phyloP scores from a whole-genome alignment of 2,888 invertebrate species.

The Sturmia bella region DNA sequence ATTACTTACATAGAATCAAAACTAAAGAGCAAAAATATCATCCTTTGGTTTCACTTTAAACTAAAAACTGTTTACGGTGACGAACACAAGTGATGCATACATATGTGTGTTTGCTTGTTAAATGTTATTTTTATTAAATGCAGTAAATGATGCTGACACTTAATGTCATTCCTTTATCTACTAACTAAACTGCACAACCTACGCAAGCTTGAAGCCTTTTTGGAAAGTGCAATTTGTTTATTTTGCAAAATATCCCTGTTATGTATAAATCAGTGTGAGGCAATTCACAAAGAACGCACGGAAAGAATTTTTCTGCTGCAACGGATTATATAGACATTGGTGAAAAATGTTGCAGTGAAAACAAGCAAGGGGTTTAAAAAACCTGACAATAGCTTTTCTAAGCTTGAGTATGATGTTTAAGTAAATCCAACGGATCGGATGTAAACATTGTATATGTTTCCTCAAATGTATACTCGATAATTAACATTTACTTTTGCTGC shows the following conservation, averaged over 20 bases:
- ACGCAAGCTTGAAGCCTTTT: not conserved
- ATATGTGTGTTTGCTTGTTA: not conserved
- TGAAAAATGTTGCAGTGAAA: no score
- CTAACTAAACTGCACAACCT: constrained; percentile 48
- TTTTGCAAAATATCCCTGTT: not conserved
- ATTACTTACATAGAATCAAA: constrained; percentile 5
- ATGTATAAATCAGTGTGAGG: constrained; percentile 3
- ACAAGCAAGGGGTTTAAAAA: no score
- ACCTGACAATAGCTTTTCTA: no score
- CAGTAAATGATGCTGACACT: constrained; percentile 65
- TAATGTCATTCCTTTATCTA: constrained; percentile 63
- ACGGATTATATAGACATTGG: no score
- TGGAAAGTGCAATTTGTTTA: constrained; percentile 6
- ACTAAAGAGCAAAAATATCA: constrained; percentile 18
- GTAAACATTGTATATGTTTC: no score
- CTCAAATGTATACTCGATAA: no score
- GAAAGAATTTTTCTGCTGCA: no score
- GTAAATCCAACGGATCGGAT: no score
- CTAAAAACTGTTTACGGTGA: constrained; percentile 26
- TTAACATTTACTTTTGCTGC: no score
- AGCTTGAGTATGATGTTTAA: no score
- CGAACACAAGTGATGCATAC: not conserved
- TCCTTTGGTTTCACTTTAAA: constrained; percentile 40
- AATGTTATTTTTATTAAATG: constrained; percentile 31
- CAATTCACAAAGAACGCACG: no score